A percentile compares a stretch with the other conserved stretches of the same genome.
Evolutionary conservation across 1,140 invertebrate species (phyloP).

Genomic region (Sycophaga agraensis): DNA sequence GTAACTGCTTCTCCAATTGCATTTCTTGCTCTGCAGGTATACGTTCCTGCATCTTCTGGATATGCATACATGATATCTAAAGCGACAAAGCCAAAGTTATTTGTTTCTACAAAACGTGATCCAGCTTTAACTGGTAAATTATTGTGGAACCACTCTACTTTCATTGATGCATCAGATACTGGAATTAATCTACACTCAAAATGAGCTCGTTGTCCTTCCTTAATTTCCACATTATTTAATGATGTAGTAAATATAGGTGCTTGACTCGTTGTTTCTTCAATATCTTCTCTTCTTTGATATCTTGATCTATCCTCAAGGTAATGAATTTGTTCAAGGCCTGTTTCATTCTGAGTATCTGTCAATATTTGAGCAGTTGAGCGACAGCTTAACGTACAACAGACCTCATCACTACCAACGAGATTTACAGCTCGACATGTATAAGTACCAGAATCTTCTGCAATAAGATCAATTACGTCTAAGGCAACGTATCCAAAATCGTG

Average conservation of each 20-base stretch:
- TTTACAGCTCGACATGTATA: constrained; percentile 94
- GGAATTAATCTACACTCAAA: constrained; percentile 96
- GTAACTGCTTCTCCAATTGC: constrained; percentile 84
- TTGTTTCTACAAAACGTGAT: constrained; percentile 86
- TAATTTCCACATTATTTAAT: constrained; percentile 86
- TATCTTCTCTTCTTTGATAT: constrained; percentile 70
- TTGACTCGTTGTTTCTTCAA: constrained; percentile 84
- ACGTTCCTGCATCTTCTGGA: constrained; percentile 89
- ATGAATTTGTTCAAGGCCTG: constrained; percentile 82
- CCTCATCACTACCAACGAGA: constrained; percentile 83
- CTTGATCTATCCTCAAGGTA: constrained; percentile 80
- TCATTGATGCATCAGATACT: constrained; percentile 93
- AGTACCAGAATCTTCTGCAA: constrained; percentile 89
- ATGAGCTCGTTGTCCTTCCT: constrained; percentile 93
- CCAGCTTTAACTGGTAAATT: constrained; percentile 84
- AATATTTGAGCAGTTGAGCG: constrained; percentile 76
- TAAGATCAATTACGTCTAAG: constrained; percentile 85
- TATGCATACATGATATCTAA: constrained; percentile 89
- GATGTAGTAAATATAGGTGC: constrained; percentile 89
- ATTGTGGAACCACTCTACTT: constrained; percentile 98
- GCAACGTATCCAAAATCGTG: constrained; percentile 96
- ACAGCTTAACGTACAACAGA: constrained; percentile 70
- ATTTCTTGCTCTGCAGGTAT: constrained; percentile 86
- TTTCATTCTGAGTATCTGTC: constrained; percentile 81
- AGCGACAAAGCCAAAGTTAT: constrained; percentile 93